A percentile compares a stretch with the other conserved stretches of the same genome.
Evolutionary conservation across 2,888 invertebrate genomes (phyloP).

Genomic region (Strigamia maritima): DNA sequence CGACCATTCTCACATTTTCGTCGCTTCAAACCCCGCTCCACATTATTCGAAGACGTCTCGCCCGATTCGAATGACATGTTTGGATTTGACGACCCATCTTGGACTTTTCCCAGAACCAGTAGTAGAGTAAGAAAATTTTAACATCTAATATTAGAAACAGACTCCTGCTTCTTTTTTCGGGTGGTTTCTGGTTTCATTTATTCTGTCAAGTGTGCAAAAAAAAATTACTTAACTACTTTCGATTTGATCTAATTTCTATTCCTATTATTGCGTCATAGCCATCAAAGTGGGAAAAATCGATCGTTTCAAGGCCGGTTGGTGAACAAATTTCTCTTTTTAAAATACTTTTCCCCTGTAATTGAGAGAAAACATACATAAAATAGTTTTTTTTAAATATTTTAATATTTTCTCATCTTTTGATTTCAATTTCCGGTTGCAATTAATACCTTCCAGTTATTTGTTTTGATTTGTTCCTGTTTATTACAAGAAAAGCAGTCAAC

Average conservation of each 20-base stretch:
- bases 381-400: too few relatives aligned
- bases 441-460: background rate
- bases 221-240: too few relatives aligned
- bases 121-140: constrained; percentile 4
- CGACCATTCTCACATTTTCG: constrained; percentile 14
- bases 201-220: background rate
- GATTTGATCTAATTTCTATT: background rate
- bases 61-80: constrained; percentile 32
- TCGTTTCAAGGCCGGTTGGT: background rate
- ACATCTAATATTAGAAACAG: constrained; percentile 15
- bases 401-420: background rate
- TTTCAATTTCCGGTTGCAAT: background rate
- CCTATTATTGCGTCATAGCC: background rate
- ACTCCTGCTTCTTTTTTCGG: constrained; percentile 20
- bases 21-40: constrained; percentile 1
- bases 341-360: too few relatives aligned
- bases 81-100: constrained; percentile 7
- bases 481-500: background rate
- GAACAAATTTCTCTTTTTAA: too few relatives aligned
- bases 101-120: constrained; percentile 29
- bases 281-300: too few relatives aligned
- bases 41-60: constrained; percentile 1
- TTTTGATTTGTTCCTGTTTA: constrained; percentile 12
- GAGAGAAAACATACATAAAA: too few relatives aligned
- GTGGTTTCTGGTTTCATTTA: constrained; percentile 22